Conservation (phyloP, 2,113 vertebrate genomes). For the Galemys pyrenaicus region DNA sequence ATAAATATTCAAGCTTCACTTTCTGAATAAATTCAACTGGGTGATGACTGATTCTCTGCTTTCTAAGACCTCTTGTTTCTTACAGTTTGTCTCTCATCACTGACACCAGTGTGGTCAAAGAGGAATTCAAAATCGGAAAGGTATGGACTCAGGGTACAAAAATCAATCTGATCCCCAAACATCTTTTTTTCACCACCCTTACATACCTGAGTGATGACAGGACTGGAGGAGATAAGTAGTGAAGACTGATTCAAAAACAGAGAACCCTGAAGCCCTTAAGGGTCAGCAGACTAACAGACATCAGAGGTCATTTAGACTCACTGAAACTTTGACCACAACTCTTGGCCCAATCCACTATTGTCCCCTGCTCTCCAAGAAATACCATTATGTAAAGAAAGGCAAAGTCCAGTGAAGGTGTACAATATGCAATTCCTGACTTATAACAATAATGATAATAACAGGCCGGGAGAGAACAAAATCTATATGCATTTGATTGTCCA, state of each 20-base stretch:
- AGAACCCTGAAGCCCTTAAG: neutral
- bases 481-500: neutral
- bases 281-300: neutral
- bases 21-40: conserved; percentile 37
- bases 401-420: neutral
- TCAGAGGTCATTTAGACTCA: neutral
- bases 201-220: neutral
- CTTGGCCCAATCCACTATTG: neutral
- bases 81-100: neutral
- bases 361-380: neutral
- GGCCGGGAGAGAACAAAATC: accelerated
- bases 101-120: neutral
- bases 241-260: neutral
- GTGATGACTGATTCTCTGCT: neutral
- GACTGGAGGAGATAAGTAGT: neutral
- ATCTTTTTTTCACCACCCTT: neutral
- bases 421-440: neutral
- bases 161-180: neutral
- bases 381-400: neutral
- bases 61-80: neutral
- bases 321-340: neutral
- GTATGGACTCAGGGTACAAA: neutral
- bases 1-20: conserved; percentile 58
- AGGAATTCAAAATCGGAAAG: neutral
- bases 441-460: neutral